Evolutionary conservation across 2,113 vertebrate genomes (phyloP).

Genomic region (Ptyas mucosa): DNA sequence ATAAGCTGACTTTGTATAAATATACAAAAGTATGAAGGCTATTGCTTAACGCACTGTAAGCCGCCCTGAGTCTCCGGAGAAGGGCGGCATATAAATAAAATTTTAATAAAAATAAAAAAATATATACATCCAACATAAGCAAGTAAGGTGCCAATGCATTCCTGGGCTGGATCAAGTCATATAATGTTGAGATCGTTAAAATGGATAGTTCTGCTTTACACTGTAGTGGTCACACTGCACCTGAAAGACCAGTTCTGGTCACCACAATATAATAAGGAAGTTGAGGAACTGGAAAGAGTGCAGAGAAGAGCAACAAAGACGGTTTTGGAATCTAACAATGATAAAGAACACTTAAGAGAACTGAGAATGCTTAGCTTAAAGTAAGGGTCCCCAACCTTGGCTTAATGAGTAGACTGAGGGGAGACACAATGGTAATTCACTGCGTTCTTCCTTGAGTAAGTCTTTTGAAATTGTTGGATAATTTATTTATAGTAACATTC

Average conservation of each 20-base stretch:
- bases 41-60: too few species aligned
- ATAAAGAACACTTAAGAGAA: not conserved
- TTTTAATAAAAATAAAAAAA: too few species aligned
- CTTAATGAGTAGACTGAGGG: not conserved
- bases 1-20: too few species aligned
- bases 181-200: not conserved
- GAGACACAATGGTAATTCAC: not conserved
- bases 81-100: too few species aligned
- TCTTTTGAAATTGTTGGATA: not conserved
- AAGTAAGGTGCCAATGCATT: not conserved
- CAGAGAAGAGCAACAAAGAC: not conserved
- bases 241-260: not conserved
- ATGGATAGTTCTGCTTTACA: not conserved
- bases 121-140: too few species aligned
- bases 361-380: not conserved
- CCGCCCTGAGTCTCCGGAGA: too few species aligned
- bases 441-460: not conserved
- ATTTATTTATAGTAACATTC: not conserved
- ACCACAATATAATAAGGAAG: not conserved
- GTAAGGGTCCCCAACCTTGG: too few species aligned
- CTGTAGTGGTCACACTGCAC: not conserved
- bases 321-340: not conserved
- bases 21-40: too few species aligned
- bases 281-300: not conserved
- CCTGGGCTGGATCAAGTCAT: not conserved